Conservation (phyloP, 2,113 vertebrate species). For the Megaleporinus macrocephalus region DNA sequence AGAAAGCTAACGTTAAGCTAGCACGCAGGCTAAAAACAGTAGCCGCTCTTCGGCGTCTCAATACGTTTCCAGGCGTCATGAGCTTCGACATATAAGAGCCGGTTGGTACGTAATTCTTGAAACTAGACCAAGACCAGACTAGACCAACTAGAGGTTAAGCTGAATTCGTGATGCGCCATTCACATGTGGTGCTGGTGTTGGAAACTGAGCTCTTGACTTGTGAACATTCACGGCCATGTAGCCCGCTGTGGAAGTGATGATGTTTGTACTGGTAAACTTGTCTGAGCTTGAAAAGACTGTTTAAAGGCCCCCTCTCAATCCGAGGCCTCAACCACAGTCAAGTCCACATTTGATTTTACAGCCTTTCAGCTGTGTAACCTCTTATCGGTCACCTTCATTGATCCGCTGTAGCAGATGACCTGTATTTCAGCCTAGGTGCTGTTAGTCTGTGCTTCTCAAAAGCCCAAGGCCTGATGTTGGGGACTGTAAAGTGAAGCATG, state of each 20-base stretch:
- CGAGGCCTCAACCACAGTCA: too few relatives aligned
- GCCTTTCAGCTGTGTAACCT: neutral
- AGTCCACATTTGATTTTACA: neutral
- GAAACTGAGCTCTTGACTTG: neutral
- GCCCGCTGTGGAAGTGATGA: too few relatives aligned
- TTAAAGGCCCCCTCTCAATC: too few relatives aligned
- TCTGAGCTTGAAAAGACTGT: neutral
- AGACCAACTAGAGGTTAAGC: neutral
- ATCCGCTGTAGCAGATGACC: neutral
- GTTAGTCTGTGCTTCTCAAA: neutral
- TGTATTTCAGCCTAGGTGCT: neutral
- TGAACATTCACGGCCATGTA: too few relatives aligned
- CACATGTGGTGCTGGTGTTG: neutral
- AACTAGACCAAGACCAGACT: too few relatives aligned
- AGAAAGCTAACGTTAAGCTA: neutral
- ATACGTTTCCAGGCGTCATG: too few relatives aligned
- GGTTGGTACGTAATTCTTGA: too few relatives aligned
- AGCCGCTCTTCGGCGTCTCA: neutral
- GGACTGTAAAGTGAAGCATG: neutral
- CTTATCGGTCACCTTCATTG: constrained; percentile 64
- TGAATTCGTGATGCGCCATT: neutral
- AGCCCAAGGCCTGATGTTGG: constrained; percentile 42
- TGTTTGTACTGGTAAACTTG: too few relatives aligned
- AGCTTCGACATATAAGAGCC: too few relatives aligned
- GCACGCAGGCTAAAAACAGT: constrained; percentile 41